Evolutionary conservation across 2,113 vertebrate species (phyloP).

Genomic region (Psettodes erumei): DNA sequence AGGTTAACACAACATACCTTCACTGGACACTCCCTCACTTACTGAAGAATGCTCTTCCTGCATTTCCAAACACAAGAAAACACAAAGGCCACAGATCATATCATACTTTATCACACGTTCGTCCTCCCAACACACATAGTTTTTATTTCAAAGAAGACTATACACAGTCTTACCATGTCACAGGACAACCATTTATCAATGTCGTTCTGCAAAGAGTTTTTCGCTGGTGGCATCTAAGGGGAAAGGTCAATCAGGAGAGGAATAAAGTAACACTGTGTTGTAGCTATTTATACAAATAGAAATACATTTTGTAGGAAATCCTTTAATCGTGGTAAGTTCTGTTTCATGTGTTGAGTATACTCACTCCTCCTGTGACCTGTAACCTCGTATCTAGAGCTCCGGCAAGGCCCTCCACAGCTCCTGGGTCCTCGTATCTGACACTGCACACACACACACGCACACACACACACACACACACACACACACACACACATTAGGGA

Average conservation of each 20-base stretch:
- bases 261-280: background rate
- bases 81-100: background rate
- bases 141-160: background rate
- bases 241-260: background rate
- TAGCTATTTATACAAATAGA: background rate
- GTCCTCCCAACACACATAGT: background rate
- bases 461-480: too few relatives aligned
- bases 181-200: constrained; percentile 76
- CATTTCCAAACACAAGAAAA: constrained; percentile 39
- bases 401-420: constrained; percentile 82
- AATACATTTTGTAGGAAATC: background rate
- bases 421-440: constrained; percentile 83
- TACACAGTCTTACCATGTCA: constrained; percentile 71
- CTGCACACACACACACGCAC: too few relatives aligned
- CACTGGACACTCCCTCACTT: constrained; percentile 81
- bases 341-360: constrained; percentile 44
- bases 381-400: constrained; percentile 82
- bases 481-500: background rate
- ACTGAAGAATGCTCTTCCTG: constrained; percentile 69
- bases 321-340: too few relatives aligned
- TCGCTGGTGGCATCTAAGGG: constrained; percentile 58
- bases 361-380: constrained; percentile 83
- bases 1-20: constrained; percentile 62
- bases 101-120: background rate
- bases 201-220: constrained; percentile 69